Conservation (phyloP, 2,888 invertebrate species). For the Sepioteuthis lessoniana region DNA sequence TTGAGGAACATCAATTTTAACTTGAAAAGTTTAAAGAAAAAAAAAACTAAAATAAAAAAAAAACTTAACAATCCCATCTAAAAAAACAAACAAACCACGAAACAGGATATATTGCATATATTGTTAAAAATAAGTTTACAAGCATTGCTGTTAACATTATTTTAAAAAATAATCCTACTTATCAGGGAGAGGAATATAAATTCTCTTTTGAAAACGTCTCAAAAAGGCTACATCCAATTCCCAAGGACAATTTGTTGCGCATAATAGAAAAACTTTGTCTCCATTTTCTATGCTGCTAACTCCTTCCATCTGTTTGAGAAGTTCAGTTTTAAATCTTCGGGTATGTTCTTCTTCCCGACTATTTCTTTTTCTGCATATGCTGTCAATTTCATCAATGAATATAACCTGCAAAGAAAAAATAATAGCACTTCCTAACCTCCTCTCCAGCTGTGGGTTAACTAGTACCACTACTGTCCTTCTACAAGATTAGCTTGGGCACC, state of each 20-base stretch:
- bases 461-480: no score
- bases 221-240: constrained; percentile 80
- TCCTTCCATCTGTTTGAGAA: constrained; percentile 78
- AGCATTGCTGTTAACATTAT: no score
- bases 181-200: constrained; percentile 79
- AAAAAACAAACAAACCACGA: no score
- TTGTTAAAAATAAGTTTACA: no score
- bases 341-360: constrained; percentile 77
- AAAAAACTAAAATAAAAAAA: no score
- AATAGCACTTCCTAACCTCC: no score
- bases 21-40: no score
- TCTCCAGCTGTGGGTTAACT: no score
- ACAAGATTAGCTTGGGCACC: no score
- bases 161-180: constrained; percentile 71
- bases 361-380: constrained; percentile 78
- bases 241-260: constrained; percentile 81
- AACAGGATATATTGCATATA: no score
- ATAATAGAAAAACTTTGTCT: constrained; percentile 76
- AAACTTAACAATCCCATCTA: no score
- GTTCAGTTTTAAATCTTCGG: constrained; percentile 79
- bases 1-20: no score
- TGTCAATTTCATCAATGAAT: constrained; percentile 81
- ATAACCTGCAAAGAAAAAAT: constrained; percentile 72
- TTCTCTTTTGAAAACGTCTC: constrained; percentile 78
- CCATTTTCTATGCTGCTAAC: constrained; percentile 63